A percentile compares a stretch with the other conserved stretches of the same genome.
Conservation (phyloP, 2,888 invertebrate species). For the Flabesymbios commensalis region DNA sequence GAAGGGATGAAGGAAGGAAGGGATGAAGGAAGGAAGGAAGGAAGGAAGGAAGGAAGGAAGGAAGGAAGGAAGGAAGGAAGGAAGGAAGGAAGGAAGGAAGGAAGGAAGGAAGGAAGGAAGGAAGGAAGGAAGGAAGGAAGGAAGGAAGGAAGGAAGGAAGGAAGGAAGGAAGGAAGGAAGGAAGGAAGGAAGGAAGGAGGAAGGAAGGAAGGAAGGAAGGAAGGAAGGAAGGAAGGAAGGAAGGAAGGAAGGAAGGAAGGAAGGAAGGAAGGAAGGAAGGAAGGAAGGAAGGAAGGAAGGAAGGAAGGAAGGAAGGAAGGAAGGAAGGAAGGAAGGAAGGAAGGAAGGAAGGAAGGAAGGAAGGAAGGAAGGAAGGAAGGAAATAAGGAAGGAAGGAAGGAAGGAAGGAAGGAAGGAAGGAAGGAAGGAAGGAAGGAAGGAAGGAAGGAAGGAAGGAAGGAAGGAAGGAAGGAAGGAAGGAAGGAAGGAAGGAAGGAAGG, state of each 20-base stretch:
- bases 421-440: not conserved
- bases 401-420: no score
- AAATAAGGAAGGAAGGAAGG: not conserved
- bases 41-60: not conserved
- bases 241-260: not conserved
- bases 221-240: not conserved
- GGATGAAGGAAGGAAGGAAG: not conserved
- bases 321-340: not conserved
- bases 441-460: not conserved
- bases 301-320: not conserved
- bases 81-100: not conserved
- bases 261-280: not conserved
- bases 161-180: not conserved
- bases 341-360: not conserved
- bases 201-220: not conserved
- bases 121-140: not conserved
- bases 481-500: not conserved
- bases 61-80: not conserved
- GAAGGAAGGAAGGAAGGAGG: not conserved
- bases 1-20: conserved; percentile 1
- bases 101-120: not conserved
- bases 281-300: not conserved
- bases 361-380: not conserved
- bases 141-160: not conserved
- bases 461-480: not conserved